Conservation (phyloP, 2,888 invertebrate genomes). For the Meloe dianella region DNA sequence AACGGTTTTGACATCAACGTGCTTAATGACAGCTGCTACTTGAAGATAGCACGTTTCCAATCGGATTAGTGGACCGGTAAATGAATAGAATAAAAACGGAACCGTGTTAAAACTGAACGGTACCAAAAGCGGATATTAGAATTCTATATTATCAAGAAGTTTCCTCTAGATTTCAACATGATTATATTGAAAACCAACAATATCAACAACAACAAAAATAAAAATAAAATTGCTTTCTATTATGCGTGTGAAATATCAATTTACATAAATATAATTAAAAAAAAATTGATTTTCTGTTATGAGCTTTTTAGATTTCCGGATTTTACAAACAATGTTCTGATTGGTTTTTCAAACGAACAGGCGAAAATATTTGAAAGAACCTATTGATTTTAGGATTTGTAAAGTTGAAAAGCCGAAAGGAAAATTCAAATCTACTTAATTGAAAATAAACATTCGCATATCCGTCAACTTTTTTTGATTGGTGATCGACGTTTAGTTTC, state of each 20-base stretch:
- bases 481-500: background rate
- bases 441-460: conserved; percentile 1
- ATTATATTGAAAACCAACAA: background rate
- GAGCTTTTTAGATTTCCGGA: background rate
- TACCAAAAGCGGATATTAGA: conserved; percentile 46
- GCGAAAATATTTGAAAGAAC: background rate
- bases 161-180: conserved; percentile 3
- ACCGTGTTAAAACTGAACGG: conserved; percentile 45
- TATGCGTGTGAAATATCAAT: background rate
- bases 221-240: background rate
- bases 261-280: background rate
- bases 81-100: conserved; percentile 49
- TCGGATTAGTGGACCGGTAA: conserved; percentile 50
- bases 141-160: conserved; percentile 35
- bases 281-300: background rate
- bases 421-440: conserved; percentile 3
- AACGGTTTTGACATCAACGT: conserved; percentile 34
- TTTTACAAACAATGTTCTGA: background rate
- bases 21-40: conserved; percentile 38
- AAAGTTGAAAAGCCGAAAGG: background rate
- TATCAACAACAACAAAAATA: background rate
- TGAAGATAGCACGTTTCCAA: conserved; percentile 45
- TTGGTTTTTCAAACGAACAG: background rate
- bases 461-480: background rate
- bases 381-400: conserved; percentile 8